Base-by-base conservation (phyloP, 2,797 vertebrate species). In the Halcyon badia region DNA sequence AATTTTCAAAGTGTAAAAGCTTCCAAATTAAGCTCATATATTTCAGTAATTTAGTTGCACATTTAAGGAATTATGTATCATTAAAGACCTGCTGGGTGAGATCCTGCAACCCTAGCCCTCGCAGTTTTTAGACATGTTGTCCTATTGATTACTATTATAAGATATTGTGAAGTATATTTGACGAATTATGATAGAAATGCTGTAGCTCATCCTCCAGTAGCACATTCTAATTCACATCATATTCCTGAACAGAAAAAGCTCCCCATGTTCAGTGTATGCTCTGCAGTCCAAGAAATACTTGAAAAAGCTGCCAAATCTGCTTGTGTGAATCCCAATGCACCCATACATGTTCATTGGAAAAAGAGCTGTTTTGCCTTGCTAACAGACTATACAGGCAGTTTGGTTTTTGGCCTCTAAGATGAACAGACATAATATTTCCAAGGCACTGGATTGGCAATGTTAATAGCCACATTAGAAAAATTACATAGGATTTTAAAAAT, bases 211-310 rank as follows among this genome's bases (percentile, higher is more conserved):
- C 62, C 28, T 94, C 39, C 22, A 37, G 64, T n/a, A 94, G 30
- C 57, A 65, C 61, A 70, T 96, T 90, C 44, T 70, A 90, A 90
- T 89, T 97, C 90, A 61, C 57, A 61, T 90, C 78, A 75, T 96
- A 85, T 89, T 97, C 64, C 90, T 77, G 75, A 92, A 70, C 42
- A 89, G 64, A 89, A 93, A 33, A 89, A 80, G 24, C 77, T 91
- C 78, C 68, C 91, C 71, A 65, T 82, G 77, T 84, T 91, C 83
- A 61, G 42, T 49, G 58, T 72, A 84, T 80, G 83, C 60, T 94
- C 81, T 89, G 70, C 90, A 90, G 95, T 91, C 97, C 96, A 97
- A 95, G 82, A 93, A 96, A 89, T 87, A 84, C 83, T 82, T 90
- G 78, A 80, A 92, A 89, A 95, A 92, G 78, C 94, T 97, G 95